phyloP scores from a whole-genome alignment of 2,113 vertebrate species.

The Tapirus terrestris region DNA sequence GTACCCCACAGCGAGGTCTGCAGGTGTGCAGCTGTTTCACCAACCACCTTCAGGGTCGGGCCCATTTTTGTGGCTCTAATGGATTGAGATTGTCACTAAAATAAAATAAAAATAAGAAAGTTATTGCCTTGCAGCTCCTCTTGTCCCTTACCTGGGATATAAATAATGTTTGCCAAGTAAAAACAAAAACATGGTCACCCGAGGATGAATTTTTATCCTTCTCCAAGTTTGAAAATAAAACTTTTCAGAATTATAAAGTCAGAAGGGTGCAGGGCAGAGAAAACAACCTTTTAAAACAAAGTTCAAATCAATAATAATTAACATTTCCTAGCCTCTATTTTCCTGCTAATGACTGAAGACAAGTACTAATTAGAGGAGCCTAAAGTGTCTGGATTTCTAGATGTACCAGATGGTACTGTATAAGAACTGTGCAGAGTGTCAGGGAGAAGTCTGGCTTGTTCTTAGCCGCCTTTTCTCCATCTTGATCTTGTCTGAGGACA shows the following conservation, averaged over 20 bases:
- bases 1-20: background rate
- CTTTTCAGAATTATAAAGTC: conserved; percentile 48
- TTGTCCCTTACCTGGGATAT: conserved; percentile 37
- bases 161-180: conserved; percentile 55
- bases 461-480: background rate
- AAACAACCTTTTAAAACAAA: conserved; percentile 62
- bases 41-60: background rate
- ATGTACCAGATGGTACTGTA: conserved; percentile 54
- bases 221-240: conserved; percentile 6
- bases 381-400: conserved; percentile 59
- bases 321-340: conserved; percentile 72
- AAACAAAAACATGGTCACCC: background rate
- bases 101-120: conserved; percentile 40
- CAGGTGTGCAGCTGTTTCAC: background rate
- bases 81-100: conserved; percentile 32
- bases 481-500: conserved; percentile 8
- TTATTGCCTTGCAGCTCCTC: background rate
- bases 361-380: conserved; percentile 78
- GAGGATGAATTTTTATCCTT: conserved; percentile 1
- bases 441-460: background rate
- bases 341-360: conserved; percentile 72
- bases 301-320: conserved; percentile 72
- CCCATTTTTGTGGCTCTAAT: background rate
- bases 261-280: conserved; percentile 7
- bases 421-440: background rate